Evolutionary conservation across 2,797 vertebrate genomes (phyloP).

Genomic region (Lepidocolaptes lacrymiger): DNA sequence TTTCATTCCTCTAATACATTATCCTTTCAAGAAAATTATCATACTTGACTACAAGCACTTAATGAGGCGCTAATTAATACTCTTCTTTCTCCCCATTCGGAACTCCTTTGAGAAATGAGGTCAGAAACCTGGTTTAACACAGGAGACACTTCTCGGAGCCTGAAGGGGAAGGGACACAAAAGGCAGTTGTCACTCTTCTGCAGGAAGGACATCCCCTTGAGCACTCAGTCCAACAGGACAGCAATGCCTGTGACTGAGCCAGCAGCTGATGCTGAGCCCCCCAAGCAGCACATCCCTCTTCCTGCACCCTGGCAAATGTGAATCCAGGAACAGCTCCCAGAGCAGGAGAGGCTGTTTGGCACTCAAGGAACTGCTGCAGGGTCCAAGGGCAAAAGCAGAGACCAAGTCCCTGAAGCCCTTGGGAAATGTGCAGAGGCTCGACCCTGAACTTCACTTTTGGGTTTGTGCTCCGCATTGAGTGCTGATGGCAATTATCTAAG

Average conservation of each 20-base stretch:
- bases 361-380: neutral
- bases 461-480: neutral
- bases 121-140: slow-evolving; percentile 42
- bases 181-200: neutral
- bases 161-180: neutral
- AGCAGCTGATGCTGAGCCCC: neutral
- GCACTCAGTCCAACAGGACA: too few species aligned
- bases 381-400: neutral
- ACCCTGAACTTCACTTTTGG: neutral
- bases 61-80: slow-evolving; percentile 70
- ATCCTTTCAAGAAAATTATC: slow-evolving; percentile 68
- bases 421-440: neutral
- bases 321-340: neutral
- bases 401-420: neutral
- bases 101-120: slow-evolving; percentile 69
- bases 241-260: neutral
- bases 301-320: neutral
- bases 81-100: slow-evolving; percentile 19
- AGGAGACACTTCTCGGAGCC: neutral
- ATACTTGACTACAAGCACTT: slow-evolving; percentile 62
- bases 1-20: slow-evolving; percentile 68
- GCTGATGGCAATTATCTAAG: slow-evolving; percentile 35
- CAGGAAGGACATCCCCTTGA: neutral
- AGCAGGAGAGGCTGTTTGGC: neutral
- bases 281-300: neutral